A percentile compares a stretch with the other conserved stretches of the same genome.
Conservation (phyloP, 2,113 vertebrate species). For the Protobothrops mucrosquamatus region DNA sequence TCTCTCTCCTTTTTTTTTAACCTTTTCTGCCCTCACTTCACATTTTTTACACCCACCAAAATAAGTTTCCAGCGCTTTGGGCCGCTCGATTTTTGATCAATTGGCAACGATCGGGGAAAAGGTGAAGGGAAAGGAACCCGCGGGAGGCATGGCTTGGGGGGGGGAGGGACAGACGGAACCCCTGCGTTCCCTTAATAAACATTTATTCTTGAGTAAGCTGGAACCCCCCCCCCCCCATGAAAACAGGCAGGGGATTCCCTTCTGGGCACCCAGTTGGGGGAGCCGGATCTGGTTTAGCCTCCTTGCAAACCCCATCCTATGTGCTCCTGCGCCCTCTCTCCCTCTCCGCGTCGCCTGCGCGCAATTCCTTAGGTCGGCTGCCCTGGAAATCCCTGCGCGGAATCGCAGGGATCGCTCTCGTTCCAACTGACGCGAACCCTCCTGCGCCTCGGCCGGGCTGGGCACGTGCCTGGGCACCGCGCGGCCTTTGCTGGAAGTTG, state of each 20-base stretch:
- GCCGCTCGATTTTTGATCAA: neutral
- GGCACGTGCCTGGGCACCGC: neutral
- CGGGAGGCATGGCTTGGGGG: neutral
- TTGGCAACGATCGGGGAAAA: neutral
- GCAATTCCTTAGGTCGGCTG: neutral
- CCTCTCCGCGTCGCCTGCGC: neutral
- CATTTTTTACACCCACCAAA: too few relatives aligned
- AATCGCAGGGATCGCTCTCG: neutral
- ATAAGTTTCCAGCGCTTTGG: neutral
- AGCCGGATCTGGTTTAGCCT: neutral
- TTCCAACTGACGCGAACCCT: neutral
- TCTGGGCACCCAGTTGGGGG: neutral
- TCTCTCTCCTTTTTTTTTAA: rapidly evolving
- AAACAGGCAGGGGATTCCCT: neutral
- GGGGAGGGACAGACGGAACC: neutral
- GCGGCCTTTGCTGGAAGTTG: neutral
- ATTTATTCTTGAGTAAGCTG: neutral
- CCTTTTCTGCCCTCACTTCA: neutral
- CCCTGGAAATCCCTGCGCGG: neutral
- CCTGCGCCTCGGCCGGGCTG: neutral
- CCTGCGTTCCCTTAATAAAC: neutral
- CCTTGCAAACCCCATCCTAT: neutral
- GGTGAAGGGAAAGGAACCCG: neutral
- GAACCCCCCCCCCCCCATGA: too few relatives aligned
- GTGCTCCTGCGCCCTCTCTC: neutral